Evolutionary conservation across 53 echinoderm and acorn worm species (phyloP), one percentile per base, ranked within the genome.

Genomic region (Paracentrotus lividus): DNA sequence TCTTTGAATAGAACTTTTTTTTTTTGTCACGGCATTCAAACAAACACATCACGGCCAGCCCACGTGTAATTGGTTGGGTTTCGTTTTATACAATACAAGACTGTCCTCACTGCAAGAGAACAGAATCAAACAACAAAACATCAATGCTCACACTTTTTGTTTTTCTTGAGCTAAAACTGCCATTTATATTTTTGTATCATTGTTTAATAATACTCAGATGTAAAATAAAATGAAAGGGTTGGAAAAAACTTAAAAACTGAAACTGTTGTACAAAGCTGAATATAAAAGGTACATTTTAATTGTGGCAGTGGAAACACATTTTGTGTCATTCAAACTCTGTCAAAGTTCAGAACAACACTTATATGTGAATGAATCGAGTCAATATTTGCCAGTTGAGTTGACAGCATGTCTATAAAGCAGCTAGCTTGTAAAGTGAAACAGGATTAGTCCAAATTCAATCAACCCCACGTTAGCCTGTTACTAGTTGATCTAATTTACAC

Each of bases 381-480:
- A 67, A 67, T 90, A 90, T 90, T 90, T 90, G 69, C 66, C 65
- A 42, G 32, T 31, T 26, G 51, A 67, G 66, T 43, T 90, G 67
- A 90, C 51, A 67, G 66, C 66, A 26, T 67, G 69, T 31, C 64
- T 65, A 45, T 67, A 66, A 42, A 68, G 68, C 69, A 43, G 58
- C 88, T 88, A 54, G 47, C 86, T 86, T 15, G 54, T 34, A 86
- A 86, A 86, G 86, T 20, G 86, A 86, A 86, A 86, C 86, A 86
- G 55, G 86, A 86, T 86, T 86, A 36, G 57, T 86, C 86, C n/a
- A 86, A 36, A 86, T 86, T 55, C 56, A 86, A 55, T 86, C 5
- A 86, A n/a, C 8, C 33, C 36, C 72, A 16, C 12, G 38, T 38
- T 72, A 72, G 72, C 36, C 12, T 32, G 38, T 72, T 72, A 32